Percentiles rank a stretch among this genome's conserved stretches.
phyloP scores from a whole-genome alignment of 2,113 vertebrate genomes.

The Oncorhynchus nerka region DNA sequence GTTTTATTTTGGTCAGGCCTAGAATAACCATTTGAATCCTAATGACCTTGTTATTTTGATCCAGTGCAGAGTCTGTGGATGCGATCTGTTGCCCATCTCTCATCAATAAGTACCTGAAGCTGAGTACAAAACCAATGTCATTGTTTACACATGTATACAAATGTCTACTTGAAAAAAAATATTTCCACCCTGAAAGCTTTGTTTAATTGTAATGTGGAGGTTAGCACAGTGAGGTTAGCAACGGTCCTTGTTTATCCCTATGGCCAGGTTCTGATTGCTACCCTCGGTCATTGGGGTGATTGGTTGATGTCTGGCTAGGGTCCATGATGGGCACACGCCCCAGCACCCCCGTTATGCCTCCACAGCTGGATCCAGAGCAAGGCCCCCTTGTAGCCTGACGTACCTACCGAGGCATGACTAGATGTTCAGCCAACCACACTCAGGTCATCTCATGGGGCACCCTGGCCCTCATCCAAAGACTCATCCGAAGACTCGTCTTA shows the following conservation, averaged over 20 bases:
- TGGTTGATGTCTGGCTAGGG: constrained; percentile 8
- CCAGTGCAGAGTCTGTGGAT: not conserved
- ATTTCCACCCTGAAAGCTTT: not conserved
- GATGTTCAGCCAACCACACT: too few relatives aligned
- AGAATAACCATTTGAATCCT: constrained; percentile 4
- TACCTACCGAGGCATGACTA: too few relatives aligned
- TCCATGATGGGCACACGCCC: constrained; percentile 9
- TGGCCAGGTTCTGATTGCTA: constrained; percentile 23
- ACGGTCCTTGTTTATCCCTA: constrained; percentile 23
- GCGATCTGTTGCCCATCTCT: not conserved
- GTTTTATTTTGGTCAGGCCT: not conserved
- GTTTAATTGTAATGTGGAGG: constrained; percentile 15
- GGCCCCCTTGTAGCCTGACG: not conserved
- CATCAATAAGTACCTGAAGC: not conserved
- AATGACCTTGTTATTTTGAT: not conserved
- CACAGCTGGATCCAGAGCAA: not conserved
- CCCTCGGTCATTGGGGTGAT: constrained; percentile 10
- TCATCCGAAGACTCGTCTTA: not conserved
- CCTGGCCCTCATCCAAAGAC: too few relatives aligned
- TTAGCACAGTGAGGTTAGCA: not conserved
- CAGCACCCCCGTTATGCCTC: not conserved
- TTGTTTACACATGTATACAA: not conserved
- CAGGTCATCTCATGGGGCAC: too few relatives aligned
- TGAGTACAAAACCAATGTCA: not conserved
- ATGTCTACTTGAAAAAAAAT: not conserved